Evolutionary conservation across 2,113 vertebrate species (phyloP), one percentile per base, ranked within the genome.

Genomic region (Nicator chloris): DNA sequence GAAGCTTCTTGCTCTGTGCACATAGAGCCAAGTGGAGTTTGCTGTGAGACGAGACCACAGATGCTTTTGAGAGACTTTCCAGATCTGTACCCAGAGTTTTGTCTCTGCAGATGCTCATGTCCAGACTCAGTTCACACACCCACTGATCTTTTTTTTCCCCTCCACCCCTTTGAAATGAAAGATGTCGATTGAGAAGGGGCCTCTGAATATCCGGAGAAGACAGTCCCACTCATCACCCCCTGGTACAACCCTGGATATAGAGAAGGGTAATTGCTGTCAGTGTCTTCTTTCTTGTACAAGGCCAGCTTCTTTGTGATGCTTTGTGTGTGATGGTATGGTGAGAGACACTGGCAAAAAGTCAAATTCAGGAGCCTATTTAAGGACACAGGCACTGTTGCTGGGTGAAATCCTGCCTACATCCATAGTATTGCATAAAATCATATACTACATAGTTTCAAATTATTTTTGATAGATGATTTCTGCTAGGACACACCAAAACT

Each of bases 21-120:
- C 1, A 3, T 14, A 60, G 16, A 82, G 10, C 15, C 63, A 61
- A 42, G 47, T 7, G 39, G 49, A n/a, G 65, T 75, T 78, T 77
- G 51, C 8, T 1, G 2, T 0, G 0, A 75, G 51, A 59, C 1
- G 15, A 75, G 35, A 54, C 47, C 33, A 37, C 9, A 50, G 70
- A 21, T 31, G 6, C 14, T 79, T 87, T 42, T 19, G 24, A 51
- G 68, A 56, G 21, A 40, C 26, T 57, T 73, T 86, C 72, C 60
- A 81, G 61, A 49, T 11, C 53, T 7, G 4, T 24, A 35, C 31
- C 9, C 54, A 39, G 59, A 64, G 35, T 42, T 50, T 54, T 60
- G 24, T 56, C 56, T 53, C 57, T 79, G 45, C 75, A 85, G 49
- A 59, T 37, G 47, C n/a, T 44, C 54, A 66, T 1, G 4, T 56